Conservation (phyloP, 2,888 invertebrate species). For the Pantelozetes paolii region DNA sequence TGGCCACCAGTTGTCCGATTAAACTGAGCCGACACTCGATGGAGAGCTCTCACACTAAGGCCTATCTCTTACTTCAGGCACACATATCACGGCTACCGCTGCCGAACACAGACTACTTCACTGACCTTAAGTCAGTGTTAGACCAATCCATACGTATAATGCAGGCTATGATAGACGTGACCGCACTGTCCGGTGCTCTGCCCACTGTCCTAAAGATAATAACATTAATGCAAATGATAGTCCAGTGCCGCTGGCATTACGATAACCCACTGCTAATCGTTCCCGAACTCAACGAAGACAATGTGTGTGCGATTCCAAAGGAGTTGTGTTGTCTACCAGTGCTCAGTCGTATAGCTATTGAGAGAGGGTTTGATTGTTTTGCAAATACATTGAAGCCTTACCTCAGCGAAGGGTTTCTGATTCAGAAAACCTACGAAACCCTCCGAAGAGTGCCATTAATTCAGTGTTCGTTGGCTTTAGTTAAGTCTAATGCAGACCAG, state of each 20-base stretch:
- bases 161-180: slow-evolving; percentile 92
- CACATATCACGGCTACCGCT: slow-evolving; percentile 78
- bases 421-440: slow-evolving; percentile 44
- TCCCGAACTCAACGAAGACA: slow-evolving; percentile 58
- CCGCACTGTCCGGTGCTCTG: slow-evolving; percentile 85
- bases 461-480: slow-evolving; percentile 19
- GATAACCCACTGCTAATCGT: slow-evolving; percentile 65
- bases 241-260: slow-evolving; percentile 82
- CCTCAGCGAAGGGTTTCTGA: background rate
- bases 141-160: slow-evolving; percentile 93
- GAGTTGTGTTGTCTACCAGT: background rate
- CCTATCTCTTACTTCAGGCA: slow-evolving; percentile 86
- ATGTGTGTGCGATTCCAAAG: background rate
- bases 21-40: slow-evolving; percentile 67
- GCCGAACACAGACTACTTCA: slow-evolving; percentile 88
- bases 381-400: background rate
- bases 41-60: slow-evolving; percentile 91
- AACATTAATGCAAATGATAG: slow-evolving; percentile 72
- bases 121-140: slow-evolving; percentile 92
- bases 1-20: slow-evolving; percentile 70
- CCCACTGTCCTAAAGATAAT: slow-evolving; percentile 71
- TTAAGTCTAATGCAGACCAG: background rate
- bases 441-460: slow-evolving; percentile 60
- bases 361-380: background rate
- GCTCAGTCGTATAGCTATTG: background rate